Percentiles rank a stretch among this genome's conserved stretches.
phyloP scores from a whole-genome alignment of 2,797 vertebrate species.

The Clarias laeviceps region DNA sequence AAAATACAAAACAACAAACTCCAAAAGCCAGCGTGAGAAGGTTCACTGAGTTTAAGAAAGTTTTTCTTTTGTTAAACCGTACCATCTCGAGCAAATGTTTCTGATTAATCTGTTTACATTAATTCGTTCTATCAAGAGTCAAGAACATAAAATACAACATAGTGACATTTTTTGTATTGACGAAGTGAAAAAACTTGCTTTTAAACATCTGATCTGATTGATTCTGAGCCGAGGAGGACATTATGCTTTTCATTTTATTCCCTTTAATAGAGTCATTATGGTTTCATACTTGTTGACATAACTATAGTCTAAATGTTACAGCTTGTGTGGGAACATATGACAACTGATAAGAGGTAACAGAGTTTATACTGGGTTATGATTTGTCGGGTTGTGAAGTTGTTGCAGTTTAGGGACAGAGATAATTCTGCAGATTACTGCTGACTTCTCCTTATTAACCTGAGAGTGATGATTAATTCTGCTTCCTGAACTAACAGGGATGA shows the following conservation, averaged over 20 bases:
- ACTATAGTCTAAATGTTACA: not conserved
- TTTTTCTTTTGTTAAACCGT: not conserved
- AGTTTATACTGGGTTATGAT: too few relatives aligned
- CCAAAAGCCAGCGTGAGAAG: not conserved
- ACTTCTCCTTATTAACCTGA: too few relatives aligned
- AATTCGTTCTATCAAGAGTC: not conserved
- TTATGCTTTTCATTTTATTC: not conserved
- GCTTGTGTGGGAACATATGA: not conserved
- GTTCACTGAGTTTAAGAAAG: not conserved
- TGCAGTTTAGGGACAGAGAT: too few relatives aligned
- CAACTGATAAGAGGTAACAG: not conserved
- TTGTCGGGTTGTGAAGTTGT: too few relatives aligned
- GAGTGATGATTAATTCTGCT: too few relatives aligned
- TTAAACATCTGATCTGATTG: not conserved
- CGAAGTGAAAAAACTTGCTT: not conserved
- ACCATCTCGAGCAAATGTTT: not conserved
- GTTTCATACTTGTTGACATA: not conserved
- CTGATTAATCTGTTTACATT: not conserved
- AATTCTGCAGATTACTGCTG: too few relatives aligned
- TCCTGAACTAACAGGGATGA: too few relatives aligned
- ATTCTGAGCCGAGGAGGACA: not conserved
- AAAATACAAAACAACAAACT: not conserved
- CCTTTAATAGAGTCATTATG: not conserved
- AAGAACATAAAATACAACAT: not conserved
- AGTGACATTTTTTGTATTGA: not conserved